A percentile compares a stretch with the other conserved stretches of the same genome.
phyloP scores from a whole-genome alignment of 2,888 invertebrate species.

The Graphium colonna region DNA sequence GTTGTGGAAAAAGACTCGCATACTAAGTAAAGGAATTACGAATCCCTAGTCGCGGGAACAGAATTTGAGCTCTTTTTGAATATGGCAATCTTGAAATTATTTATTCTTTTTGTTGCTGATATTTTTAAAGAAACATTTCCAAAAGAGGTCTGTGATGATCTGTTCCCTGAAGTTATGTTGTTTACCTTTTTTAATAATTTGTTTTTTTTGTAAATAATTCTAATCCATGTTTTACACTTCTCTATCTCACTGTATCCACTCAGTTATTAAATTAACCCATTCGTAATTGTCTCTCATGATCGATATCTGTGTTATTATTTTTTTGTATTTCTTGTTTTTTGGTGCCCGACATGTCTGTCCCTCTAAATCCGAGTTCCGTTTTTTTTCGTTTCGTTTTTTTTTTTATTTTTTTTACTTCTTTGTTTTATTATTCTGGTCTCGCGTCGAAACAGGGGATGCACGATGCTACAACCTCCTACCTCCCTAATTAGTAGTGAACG shows the following conservation, averaged over 20 bases:
- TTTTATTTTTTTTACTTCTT: conserved; percentile 32
- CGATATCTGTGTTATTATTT: conserved; percentile 56
- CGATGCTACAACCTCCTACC: conserved; percentile 73
- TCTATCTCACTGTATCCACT: conserved; percentile 55
- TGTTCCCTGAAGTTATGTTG: conserved; percentile 36
- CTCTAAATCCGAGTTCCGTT: conserved; percentile 73
- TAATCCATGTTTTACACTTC: conserved; percentile 54
- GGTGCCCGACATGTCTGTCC: conserved; percentile 68
- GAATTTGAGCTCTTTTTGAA: conserved; percentile 48
- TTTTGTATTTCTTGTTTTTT: conserved; percentile 37
- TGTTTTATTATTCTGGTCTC: conserved; percentile 40
- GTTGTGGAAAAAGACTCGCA: conserved; percentile 74
- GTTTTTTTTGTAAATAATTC: conserved; percentile 53
- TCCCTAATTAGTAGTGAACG: conserved; percentile 52
- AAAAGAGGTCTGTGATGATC: conserved; percentile 40
- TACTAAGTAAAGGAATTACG: conserved; percentile 23
- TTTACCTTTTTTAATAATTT: conserved; percentile 17
- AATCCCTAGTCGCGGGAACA: conserved; percentile 11
- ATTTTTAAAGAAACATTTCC: conserved; percentile 37
- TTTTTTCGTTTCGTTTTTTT: conserved; percentile 48
- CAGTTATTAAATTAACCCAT: conserved; percentile 58
- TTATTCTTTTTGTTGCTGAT: not conserved
- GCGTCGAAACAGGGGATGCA: conserved; percentile 79
- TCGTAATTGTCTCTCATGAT: conserved; percentile 51
- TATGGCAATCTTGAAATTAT: conserved; percentile 24